phyloP scores from a whole-genome alignment of 2,797 vertebrate genomes.

The Leptoclinus maculatus region DNA sequence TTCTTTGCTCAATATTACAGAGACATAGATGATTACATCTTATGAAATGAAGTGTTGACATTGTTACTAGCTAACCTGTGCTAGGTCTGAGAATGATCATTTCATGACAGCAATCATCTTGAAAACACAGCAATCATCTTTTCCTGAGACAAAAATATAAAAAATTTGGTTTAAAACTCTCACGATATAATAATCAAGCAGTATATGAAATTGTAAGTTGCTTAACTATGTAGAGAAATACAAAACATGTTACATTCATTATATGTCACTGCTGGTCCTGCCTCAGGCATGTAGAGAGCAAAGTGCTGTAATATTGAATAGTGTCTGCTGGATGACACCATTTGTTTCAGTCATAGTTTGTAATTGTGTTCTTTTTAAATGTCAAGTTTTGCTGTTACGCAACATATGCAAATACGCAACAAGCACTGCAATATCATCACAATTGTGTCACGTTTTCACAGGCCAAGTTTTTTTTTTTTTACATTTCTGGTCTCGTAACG shows the following conservation, averaged over 20 bases:
- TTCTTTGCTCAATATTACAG: neutral
- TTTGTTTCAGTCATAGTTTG: neutral
- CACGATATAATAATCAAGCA: neutral
- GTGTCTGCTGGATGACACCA: slow-evolving; percentile 10
- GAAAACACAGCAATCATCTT: neutral
- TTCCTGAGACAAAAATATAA: neutral
- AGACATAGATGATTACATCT: neutral
- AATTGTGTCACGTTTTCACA: neutral
- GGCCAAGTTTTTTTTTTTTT: neutral
- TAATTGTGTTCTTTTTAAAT: neutral
- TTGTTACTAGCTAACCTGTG: neutral
- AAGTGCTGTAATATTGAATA: slow-evolving; percentile 44
- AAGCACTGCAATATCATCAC: neutral
- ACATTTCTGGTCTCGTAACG: neutral
- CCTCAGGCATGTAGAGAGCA: slow-evolving; percentile 28
- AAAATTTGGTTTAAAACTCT: neutral
- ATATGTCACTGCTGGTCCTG: neutral
- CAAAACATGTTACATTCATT: neutral
- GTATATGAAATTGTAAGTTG: neutral
- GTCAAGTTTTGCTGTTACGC: neutral
- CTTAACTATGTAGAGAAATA: neutral
- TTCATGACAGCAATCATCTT: neutral
- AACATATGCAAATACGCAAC: neutral
- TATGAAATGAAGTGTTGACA: neutral
- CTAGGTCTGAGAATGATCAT: neutral